These are phyloP conservation scores for Oryzias javanicus DNA, from an alignment of 2,113 vertebrate genomes.

Conservation along the genomic window DNA sequence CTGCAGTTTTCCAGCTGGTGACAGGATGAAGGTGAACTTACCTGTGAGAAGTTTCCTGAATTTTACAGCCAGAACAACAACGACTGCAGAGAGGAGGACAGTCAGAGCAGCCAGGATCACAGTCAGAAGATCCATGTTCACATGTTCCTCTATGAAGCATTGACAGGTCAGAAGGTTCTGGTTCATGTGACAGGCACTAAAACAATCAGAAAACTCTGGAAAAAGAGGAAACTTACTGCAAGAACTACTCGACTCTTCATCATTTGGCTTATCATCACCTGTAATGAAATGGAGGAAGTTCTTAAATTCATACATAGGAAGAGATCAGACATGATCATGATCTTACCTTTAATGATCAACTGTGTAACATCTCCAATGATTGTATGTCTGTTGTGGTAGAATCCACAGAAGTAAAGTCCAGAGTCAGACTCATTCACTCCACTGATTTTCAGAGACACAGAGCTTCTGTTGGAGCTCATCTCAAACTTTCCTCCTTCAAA, in stretches of 20 bases:
- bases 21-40: accelerated
- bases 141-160: neutral
- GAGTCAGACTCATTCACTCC: slow-evolving; percentile 1
- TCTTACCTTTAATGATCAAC: slow-evolving; percentile 24
- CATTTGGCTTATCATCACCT: accelerated
- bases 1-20: neutral
- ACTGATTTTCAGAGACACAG: slow-evolving; percentile 9
- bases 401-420: slow-evolving; percentile 26
- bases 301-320: neutral
- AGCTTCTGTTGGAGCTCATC: neutral
- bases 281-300: neutral
- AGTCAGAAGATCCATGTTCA: neutral
- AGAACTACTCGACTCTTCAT: accelerated
- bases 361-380: neutral
- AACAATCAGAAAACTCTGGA: accelerated
- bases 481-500: neutral
- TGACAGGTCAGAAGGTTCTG: no score
- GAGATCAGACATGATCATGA: neutral
- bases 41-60: slow-evolving; percentile 17
- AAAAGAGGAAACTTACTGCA: neutral
- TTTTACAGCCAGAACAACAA: neutral
- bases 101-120: neutral
- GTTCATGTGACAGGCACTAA: accelerated
- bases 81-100: neutral
- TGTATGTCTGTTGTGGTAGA: neutral